These are phyloP conservation scores for Chromis chromis DNA, from an alignment of 2,797 vertebrate species.

Conservation along the genomic window DNA sequence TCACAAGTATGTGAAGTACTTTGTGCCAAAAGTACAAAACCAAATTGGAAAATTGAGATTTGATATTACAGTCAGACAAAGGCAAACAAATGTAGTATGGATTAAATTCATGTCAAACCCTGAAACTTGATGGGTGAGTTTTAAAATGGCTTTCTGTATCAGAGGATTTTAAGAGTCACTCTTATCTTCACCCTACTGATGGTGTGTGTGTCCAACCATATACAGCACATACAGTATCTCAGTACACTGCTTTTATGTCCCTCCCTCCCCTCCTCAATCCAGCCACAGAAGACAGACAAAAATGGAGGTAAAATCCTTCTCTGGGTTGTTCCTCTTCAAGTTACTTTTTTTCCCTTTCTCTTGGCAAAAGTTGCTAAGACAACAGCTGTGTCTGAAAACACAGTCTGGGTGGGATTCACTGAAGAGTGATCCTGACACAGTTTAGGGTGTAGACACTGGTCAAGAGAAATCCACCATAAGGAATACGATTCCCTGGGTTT, in stretches of 20 bases:
- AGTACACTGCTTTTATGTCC: conserved; percentile 13
- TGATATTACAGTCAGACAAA: not conserved
- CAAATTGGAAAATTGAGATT: not conserved
- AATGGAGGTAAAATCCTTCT: conserved; percentile 9
- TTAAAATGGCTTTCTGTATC: not conserved
- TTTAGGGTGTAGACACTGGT: conserved; percentile 53
- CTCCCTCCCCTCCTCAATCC: conserved; percentile 6
- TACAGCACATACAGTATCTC: not conserved
- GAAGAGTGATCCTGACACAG: conserved; percentile 59
- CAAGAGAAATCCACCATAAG: conserved; percentile 32
- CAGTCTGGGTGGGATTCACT: conserved; percentile 63
- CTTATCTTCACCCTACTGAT: not conserved
- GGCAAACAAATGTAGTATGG: not conserved
- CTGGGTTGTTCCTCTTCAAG: conserved; percentile 26
- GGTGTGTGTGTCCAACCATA: conserved; percentile 11
- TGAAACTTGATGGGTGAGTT: not conserved
- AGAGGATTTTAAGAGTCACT: not conserved
- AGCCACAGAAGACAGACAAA: conserved; percentile 30
- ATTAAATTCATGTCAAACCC: conserved; percentile 1
- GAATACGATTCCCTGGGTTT: conserved; percentile 31
- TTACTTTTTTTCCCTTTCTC: conserved; percentile 25
- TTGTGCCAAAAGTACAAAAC: not conserved
- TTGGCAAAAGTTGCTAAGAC: conserved; percentile 59
- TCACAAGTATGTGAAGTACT: not conserved
- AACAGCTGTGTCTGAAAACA: conserved; percentile 67